These are phyloP conservation scores for Hapalemur alaotrensis DNA, from an alignment of 2,797 vertebrate species.

Conservation along the genomic window DNA sequence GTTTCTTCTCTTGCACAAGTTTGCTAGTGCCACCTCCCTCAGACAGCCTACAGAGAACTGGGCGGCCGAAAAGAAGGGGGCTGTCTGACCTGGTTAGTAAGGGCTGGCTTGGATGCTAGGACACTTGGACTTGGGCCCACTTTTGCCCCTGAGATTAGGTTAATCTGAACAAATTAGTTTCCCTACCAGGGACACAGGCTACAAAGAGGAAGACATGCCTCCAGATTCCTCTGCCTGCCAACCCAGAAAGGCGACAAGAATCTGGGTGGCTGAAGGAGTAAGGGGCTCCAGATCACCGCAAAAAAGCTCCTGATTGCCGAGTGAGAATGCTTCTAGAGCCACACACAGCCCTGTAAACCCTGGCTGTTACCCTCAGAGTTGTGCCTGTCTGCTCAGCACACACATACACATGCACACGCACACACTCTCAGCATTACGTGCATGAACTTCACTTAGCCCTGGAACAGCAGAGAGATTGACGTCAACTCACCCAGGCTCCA, in stretches of 20 bases:
- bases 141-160: background rate
- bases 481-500: background rate
- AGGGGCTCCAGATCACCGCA: background rate
- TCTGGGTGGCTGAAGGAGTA: background rate
- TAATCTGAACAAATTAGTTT: slow-evolving; percentile 11
- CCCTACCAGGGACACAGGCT: background rate
- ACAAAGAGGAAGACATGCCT: background rate
- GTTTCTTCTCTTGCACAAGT: background rate
- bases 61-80: background rate
- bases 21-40: background rate
- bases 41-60: background rate
- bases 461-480: background rate
- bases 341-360: background rate
- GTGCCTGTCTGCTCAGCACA: background rate
- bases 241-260: background rate
- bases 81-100: background rate
- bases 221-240: background rate
- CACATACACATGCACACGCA: background rate
- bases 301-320: background rate
- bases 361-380: background rate
- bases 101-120: background rate
- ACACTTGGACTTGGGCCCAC: background rate
- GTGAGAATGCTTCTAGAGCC: background rate
- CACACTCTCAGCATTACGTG: background rate
- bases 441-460: background rate